Percentiles rank a stretch among this genome's conserved stretches.
phyloP scores from a whole-genome alignment of 2,888 invertebrate species.

The Metopia argyrocephala region DNA sequence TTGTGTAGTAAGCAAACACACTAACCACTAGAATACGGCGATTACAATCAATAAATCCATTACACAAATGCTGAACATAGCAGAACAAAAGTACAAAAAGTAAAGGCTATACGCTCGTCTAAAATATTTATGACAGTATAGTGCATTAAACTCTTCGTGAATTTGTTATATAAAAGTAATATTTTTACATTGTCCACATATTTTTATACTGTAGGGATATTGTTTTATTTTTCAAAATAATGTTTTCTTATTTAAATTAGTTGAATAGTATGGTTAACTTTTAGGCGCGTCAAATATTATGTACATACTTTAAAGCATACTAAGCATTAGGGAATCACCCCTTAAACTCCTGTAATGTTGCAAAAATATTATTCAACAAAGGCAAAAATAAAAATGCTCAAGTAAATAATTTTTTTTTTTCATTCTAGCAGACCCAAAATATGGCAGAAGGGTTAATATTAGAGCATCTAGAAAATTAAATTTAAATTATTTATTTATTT shows the following conservation, averaged over 20 bases:
- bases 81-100: neutral
- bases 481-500: constrained; percentile 41
- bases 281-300: constrained; percentile 46
- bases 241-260: neutral
- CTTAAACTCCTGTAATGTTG: constrained; percentile 5
- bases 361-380: neutral
- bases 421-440: too few relatives aligned
- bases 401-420: too few relatives aligned
- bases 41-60: too few relatives aligned
- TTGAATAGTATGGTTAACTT: constrained; percentile 31
- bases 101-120: neutral
- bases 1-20: too few relatives aligned
- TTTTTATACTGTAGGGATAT: neutral
- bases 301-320: constrained; percentile 10
- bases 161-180: constrained; percentile 17
- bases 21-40: too few relatives aligned
- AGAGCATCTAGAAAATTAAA: neutral
- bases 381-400: too few relatives aligned
- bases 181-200: neutral
- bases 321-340: constrained; percentile 42
- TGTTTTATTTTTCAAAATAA: constrained; percentile 1
- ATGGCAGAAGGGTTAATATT: neutral
- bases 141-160: constrained; percentile 49
- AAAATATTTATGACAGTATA: neutral
- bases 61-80: too few relatives aligned